Percentiles rank a stretch among this genome's conserved stretches.
Evolutionary conservation across 2,888 invertebrate genomes (phyloP).

Genomic region (Andrena marginata): DNA sequence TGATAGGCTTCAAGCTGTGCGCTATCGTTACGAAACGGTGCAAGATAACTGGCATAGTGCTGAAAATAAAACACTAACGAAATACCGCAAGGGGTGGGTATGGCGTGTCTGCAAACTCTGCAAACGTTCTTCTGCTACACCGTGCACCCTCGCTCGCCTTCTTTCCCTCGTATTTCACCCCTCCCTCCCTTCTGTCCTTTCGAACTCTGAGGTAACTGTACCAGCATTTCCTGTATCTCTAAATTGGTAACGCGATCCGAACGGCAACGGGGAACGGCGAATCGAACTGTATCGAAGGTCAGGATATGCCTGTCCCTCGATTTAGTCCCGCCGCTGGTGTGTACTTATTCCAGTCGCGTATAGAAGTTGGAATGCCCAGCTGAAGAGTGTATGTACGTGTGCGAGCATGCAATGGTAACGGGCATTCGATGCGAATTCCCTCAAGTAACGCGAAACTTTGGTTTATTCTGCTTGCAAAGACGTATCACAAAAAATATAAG

Average conservation of each 20-base stretch:
- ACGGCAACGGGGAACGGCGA: slow-evolving; percentile 55
- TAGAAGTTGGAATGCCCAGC: slow-evolving; percentile 35
- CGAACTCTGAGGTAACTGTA: slow-evolving; percentile 72
- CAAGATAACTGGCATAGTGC: neutral
- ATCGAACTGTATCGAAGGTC: slow-evolving; percentile 76
- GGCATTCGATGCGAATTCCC: neutral
- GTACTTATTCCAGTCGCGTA: slow-evolving; percentile 48
- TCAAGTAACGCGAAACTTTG: neutral
- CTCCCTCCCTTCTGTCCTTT: slow-evolving; percentile 32
- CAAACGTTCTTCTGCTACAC: slow-evolving; percentile 21
- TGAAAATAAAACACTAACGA: neutral
- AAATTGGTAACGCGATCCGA: slow-evolving; percentile 74
- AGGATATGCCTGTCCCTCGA: slow-evolving; percentile 57
- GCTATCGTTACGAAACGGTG: neutral
- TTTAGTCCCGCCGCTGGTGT: slow-evolving; percentile 33
- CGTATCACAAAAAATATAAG: no score
- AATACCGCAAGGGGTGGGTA: neutral
- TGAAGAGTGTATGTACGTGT: neutral
- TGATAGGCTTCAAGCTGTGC: neutral
- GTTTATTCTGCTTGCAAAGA: no score
- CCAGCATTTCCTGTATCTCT: slow-evolving; percentile 74
- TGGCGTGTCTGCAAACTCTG: neutral
- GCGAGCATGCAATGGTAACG: neutral
- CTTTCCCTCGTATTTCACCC: slow-evolving; percentile 21
- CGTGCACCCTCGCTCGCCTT: slow-evolving; percentile 16